Conservation (phyloP, 2,797 vertebrate species). For the Zenarchopterus dispar region DNA sequence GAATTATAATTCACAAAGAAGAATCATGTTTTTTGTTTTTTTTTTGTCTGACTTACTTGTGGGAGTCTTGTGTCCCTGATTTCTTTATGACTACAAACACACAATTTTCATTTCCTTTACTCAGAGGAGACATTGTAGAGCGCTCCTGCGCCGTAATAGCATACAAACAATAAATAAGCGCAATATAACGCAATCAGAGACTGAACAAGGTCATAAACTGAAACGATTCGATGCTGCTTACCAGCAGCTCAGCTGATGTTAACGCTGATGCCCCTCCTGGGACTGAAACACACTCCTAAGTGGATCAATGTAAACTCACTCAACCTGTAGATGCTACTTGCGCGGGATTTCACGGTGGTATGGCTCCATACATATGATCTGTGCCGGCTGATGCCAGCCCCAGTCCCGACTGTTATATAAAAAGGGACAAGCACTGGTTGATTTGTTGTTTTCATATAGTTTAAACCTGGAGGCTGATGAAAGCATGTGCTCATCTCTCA, state of each 20-base stretch:
- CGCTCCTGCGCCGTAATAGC: not conserved
- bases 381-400: conserved; percentile 9
- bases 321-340: conserved; percentile 29
- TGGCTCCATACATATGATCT: not conserved
- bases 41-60: not conserved
- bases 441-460: conserved; percentile 23
- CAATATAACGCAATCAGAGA: conserved; percentile 1
- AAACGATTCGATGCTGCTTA: conserved; percentile 21
- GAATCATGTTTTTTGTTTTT: not conserved
- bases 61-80: not conserved
- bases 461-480: conserved; percentile 2
- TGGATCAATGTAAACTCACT: conserved; percentile 47
- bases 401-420: conserved; percentile 1
- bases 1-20: not conserved
- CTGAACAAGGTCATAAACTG: conserved; percentile 19
- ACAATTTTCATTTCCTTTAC: not conserved
- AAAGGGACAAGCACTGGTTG: not conserved
- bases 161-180: not conserved
- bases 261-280: conserved; percentile 41
- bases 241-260: conserved; percentile 18
- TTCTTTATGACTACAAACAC: not conserved
- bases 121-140: not conserved
- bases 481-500: not conserved
- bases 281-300: conserved; percentile 47
- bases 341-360: conserved; percentile 4